These are phyloP conservation scores for Xanthostigma xanthostigma DNA, from an alignment of 2,888 invertebrate genomes.

Conservation along the genomic window DNA sequence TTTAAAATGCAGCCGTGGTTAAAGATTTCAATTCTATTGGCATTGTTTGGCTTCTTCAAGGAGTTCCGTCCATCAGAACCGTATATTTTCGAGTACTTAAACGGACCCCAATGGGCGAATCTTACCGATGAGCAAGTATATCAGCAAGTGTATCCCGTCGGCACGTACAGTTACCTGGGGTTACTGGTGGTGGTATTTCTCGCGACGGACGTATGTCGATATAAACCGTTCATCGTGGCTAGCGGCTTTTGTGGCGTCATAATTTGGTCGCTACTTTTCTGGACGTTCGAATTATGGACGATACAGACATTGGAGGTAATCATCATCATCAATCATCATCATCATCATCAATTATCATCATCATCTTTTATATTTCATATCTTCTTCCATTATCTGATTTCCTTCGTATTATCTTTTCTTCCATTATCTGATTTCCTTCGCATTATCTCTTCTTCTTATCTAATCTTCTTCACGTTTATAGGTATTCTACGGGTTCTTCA, in stretches of 20 bases:
- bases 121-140: constrained; percentile 55
- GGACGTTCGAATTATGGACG: constrained; percentile 53
- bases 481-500: constrained; percentile 68
- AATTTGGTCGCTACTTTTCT: constrained; percentile 59
- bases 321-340: too few relatives aligned
- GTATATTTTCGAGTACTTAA: constrained; percentile 64
- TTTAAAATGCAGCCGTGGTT: constrained; percentile 46
- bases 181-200: constrained; percentile 64
- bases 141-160: constrained; percentile 70
- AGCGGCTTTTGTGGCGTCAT: constrained; percentile 58
- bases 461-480: constrained; percentile 28
- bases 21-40: constrained; percentile 52
- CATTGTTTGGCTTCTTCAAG: constrained; percentile 66
- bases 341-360: too few relatives aligned
- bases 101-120: constrained; percentile 55
- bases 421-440: neutral
- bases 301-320: constrained; percentile 43
- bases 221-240: constrained; percentile 75
- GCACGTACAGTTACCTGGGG: constrained; percentile 70
- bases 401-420: neutral
- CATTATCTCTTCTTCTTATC: too few relatives aligned
- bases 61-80: constrained; percentile 81
- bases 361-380: neutral
- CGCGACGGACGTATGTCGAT: constrained; percentile 67
- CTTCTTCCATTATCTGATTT: neutral